phyloP scores from a whole-genome alignment of 2,888 invertebrate species.

The Glaucopsyche alexis region DNA sequence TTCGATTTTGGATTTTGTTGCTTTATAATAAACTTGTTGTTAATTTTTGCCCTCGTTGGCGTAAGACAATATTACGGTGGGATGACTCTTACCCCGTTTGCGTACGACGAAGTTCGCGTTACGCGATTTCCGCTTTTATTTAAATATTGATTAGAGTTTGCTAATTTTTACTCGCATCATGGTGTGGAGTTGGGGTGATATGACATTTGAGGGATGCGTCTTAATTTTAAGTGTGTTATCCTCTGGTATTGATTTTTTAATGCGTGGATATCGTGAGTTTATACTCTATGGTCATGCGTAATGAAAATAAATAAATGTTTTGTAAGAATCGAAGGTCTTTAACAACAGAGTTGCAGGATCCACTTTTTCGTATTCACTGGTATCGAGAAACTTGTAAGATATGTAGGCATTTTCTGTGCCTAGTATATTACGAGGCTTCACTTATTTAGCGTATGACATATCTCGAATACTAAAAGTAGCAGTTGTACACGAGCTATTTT shows the following conservation, averaged over 20 bases:
- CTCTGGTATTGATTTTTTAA: slow-evolving; percentile 67
- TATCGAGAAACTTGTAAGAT: not conserved
- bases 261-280: slow-evolving; percentile 11
- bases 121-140: slow-evolving; percentile 44
- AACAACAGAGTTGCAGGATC: not conserved
- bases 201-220: slow-evolving; percentile 76
- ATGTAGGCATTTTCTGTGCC: not conserved
- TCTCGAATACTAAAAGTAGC: not conserved
- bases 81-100: slow-evolving; percentile 42
- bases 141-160: slow-evolving; percentile 6
- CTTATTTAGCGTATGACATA: slow-evolving; percentile 15
- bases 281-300: not conserved
- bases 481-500: slow-evolving; percentile 11
- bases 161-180: slow-evolving; percentile 31
- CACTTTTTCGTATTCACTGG: not conserved
- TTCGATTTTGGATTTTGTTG: slow-evolving; percentile 46
- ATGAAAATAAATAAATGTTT: not conserved
- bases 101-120: slow-evolving; percentile 36
- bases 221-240: slow-evolving; percentile 72
- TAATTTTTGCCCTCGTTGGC: slow-evolving; percentile 40
- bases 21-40: slow-evolving; percentile 41
- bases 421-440: not conserved
- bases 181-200: slow-evolving; percentile 46
- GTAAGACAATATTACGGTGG: slow-evolving; percentile 41
- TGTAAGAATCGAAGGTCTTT: not conserved